phyloP scores from a whole-genome alignment of 1,140 invertebrate species.

The Apis cerana region DNA sequence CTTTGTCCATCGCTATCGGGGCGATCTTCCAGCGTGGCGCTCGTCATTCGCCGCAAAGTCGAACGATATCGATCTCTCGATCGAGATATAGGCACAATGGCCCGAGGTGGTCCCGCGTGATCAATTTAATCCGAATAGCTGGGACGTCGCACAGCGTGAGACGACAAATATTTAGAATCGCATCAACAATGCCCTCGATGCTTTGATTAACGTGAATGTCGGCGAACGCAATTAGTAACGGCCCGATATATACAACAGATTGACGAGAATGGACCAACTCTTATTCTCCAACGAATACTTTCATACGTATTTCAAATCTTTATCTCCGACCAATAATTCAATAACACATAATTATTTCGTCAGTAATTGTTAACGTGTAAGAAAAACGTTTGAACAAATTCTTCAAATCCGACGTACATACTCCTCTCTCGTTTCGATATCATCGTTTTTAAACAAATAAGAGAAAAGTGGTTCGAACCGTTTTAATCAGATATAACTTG shows the following conservation, averaged over 20 bases:
- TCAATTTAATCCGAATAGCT: constrained; percentile 50
- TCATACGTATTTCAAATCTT: no score
- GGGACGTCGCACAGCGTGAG: constrained; percentile 46
- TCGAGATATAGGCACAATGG: constrained; percentile 39
- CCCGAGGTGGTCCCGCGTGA: constrained; percentile 42
- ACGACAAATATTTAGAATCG: constrained; percentile 57
- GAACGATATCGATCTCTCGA: constrained; percentile 49
- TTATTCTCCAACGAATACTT: no score
- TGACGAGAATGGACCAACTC: neutral
- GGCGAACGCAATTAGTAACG: constrained; percentile 32
- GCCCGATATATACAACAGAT: constrained; percentile 1
- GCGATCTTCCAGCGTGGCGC: constrained; percentile 16
- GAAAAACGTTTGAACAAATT: no score
- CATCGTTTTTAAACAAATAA: no score
- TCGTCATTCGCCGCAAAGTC: constrained; percentile 27
- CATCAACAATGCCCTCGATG: constrained; percentile 21
- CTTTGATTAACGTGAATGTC: constrained; percentile 42
- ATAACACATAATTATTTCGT: no score
- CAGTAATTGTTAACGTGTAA: no score
- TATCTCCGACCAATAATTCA: no score
- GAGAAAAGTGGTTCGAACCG: no score
- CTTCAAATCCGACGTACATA: no score
- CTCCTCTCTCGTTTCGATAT: no score
- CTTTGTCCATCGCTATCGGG: constrained; percentile 33
- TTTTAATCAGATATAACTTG: no score